Percentiles rank a stretch among this genome's conserved stretches.
Conservation (phyloP, 2,113 vertebrate genomes). For the Sturnus vulgaris region DNA sequence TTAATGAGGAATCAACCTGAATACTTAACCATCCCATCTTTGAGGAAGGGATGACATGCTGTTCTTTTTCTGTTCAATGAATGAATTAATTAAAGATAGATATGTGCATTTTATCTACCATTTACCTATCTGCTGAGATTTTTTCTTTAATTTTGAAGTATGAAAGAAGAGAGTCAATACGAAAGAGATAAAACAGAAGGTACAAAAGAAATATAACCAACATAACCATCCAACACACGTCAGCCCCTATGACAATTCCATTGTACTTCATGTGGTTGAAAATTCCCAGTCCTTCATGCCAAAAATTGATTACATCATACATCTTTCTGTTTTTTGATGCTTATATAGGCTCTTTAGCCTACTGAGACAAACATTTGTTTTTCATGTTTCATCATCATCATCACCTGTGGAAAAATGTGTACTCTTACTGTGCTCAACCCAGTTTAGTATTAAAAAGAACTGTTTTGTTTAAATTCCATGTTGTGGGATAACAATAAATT, state of each 20-base stretch:
- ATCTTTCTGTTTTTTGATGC: background rate
- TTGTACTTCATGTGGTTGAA: background rate
- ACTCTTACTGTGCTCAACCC: background rate
- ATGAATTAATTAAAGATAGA: background rate
- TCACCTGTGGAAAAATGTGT: background rate
- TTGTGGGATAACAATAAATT: background rate
- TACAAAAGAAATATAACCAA: background rate
- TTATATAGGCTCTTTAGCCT: background rate
- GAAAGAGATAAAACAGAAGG: background rate
- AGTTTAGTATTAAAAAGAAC: background rate
- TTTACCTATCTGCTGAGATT: background rate
- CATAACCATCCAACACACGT: background rate
- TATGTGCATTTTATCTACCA: background rate
- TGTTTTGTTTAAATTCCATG: background rate
- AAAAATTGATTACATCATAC: background rate
- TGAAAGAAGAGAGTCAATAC: background rate
- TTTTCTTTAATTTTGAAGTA: background rate
- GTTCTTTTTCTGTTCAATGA: background rate
- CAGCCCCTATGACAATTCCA: background rate
- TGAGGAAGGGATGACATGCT: background rate
- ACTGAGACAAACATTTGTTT: background rate
- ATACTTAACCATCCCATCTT: background rate
- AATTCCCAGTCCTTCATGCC: background rate
- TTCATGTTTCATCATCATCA: background rate
- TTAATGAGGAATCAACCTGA: background rate